Base-by-base conservation (phyloP, 2,797 vertebrate genomes). In the Heterohyrax brucei region DNA sequence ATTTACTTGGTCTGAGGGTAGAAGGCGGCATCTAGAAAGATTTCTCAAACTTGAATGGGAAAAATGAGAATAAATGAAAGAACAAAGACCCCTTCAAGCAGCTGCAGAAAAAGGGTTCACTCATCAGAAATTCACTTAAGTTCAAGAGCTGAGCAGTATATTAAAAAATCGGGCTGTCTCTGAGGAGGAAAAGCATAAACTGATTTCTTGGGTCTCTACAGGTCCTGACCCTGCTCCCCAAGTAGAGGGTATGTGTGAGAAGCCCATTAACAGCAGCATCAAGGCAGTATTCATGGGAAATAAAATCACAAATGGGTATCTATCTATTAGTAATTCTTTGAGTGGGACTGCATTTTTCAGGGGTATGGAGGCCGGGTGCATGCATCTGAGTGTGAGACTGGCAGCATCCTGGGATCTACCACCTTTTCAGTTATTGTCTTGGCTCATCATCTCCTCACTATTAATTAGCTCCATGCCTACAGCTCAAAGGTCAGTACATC, bases 21-120 rank as follows among this genome's bases (percentile, higher is more conserved):
- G 81, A 89, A 91, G 21, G 66, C 87, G 10, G 7, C 33, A 82
- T 84, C 75, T 76, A 82, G 78, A 92, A 96, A 85, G 26, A 2
- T 66, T 93, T 93, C 86, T 87, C 86, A 95, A 89, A n/a, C 50
- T 62, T 79, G 19, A 93, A 89, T 48, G 66, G 39, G 9, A 61
- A 12, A 81, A 48, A 94, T 73, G 7, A 87, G 72, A 95, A 94
- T 89, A 89, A 91, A 94, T 8, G 79, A 92, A 92, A 87, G 26
- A 78, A 96, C 59, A 2, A 95, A 94, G 26, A 81, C 33, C 30
- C 56, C 33, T 30, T 86, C 75, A 77, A 87, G 62, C 92, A 16
- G 16, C 68, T 91, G 50, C 28, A 81, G 48, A 68, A 77, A 90
- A 77, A 44, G 14, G 7, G 28, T 82, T 97, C 68, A 92, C 22